Evolutionary conservation across 1,140 invertebrate genomes (phyloP), one percentile per base, ranked within the genome.

Genomic region (Oscheius sp.): DNA sequence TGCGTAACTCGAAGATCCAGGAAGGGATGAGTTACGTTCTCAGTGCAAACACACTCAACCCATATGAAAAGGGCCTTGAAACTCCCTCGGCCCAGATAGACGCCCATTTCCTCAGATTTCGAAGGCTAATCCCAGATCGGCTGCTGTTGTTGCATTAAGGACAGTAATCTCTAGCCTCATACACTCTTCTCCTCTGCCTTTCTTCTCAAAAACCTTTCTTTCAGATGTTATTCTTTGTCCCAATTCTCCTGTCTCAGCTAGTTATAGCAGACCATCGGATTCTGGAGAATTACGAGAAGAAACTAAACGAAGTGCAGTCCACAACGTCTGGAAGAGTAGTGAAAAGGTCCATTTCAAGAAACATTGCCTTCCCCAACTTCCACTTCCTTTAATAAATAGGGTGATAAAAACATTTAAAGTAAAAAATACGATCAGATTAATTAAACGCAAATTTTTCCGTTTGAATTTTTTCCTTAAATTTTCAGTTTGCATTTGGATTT

Each of bases 11-110:
- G n/a, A n/a, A n/a, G n/a, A n/a, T n/a, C n/a, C n/a, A n/a, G n/a
- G n/a, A n/a, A n/a, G n/a, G n/a, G n/a, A n/a, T n/a, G n/a, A n/a
- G n/a, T n/a, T n/a, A n/a, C n/a, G n/a, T n/a, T n/a, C n/a, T n/a
- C n/a, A n/a, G n/a, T n/a, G 66, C 10, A 68, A 68, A 68, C 32
- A 55, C 49, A 55, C 49, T 55, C 49, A 55, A 55, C 49, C 49
- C 49, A 4, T 4, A 26, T 23, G 38, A 42, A n/a, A 42, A n/a
- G 49, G 49, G 28, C 49, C 49, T 55, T 55, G 49, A 55, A 23
- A 55, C 49, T 55, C 28, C 49, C 28, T 4, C 23, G 49, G 7
- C 49, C 49, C 49, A 55, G 15, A 55, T 55, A 15, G 7, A 4
- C 49, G 7, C 7, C 28, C 7, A 55, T 55, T 23, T 23, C 4